phyloP scores from a whole-genome alignment of 2,888 invertebrate genomes.

The Drosophila mimica region DNA sequence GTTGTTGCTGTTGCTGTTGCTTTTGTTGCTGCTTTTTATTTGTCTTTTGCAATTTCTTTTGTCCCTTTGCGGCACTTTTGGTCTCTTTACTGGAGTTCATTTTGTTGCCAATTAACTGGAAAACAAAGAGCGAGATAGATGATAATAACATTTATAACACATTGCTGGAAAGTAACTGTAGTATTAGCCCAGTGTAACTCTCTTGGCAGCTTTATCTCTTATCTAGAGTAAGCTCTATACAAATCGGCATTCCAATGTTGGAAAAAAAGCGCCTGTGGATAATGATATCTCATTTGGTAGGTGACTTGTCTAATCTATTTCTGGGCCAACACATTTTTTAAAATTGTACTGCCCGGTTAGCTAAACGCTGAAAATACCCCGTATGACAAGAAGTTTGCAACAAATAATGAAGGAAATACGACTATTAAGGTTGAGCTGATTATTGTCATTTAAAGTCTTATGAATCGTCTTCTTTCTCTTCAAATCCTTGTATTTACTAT shows the following conservation, averaged over 20 bases:
- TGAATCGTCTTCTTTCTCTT: background rate
- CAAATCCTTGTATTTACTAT: constrained; percentile 16
- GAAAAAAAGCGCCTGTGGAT: constrained; percentile 34
- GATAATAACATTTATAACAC: constrained; percentile 1
- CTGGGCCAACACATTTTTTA: constrained; percentile 5
- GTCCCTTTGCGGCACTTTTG: constrained; percentile 84
- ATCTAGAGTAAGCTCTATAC: constrained; percentile 27
- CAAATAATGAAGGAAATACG: background rate
- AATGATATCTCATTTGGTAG: constrained; percentile 47
- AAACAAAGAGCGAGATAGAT: constrained; percentile 23
- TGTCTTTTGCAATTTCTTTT: constrained; percentile 85
- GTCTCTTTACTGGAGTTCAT: constrained; percentile 77
- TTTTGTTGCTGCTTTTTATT: constrained; percentile 74
- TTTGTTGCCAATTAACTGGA: constrained; percentile 61
- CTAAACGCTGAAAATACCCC: background rate
- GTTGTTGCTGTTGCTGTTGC: constrained; percentile 57
- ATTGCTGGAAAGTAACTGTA: constrained; percentile 17
- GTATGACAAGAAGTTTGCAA: background rate
- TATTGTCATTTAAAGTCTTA: background rate
- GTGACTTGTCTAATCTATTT: constrained; percentile 53
- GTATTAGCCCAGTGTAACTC: constrained; percentile 20
- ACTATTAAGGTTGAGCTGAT: background rate
- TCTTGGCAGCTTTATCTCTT: constrained; percentile 27
- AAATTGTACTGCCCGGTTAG: background rate
- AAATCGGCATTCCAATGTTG: constrained; percentile 47